Evolutionary conservation across 2,797 vertebrate genomes (phyloP), one percentile per base, ranked within the genome.

Genomic region (Ceryle rudis): DNA sequence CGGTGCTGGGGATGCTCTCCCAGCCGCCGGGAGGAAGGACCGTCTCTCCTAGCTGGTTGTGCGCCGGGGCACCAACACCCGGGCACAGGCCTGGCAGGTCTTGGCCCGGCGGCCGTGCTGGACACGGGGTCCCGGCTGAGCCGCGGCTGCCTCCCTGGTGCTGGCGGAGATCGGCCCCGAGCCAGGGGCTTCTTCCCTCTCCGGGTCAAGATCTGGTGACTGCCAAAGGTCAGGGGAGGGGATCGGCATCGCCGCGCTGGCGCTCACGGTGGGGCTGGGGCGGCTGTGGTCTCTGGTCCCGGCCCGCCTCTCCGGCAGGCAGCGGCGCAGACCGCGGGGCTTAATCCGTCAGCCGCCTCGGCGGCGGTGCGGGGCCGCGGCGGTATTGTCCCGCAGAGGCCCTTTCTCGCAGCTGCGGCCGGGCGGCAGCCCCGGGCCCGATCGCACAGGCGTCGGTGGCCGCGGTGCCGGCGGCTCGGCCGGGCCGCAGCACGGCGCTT

Each of bases 401-500:
- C 67, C 35, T 61, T 57, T 6, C n/a, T 15, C 15, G 5, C 5
- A 28, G 51, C 3, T 21, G 22, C 31, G 21, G 47, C 22, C 29
- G 33, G 51, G 61, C 52, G 17, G 62, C 51, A 19, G 33, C 33
- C 19, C 28, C 41, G 46, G 54, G 69, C 47, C 46, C 77, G 88
- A 91, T 62, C 18, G 60, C 35, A 3, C 44, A 44, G 81, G 83
- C 74, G 44, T 89, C 26, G 42, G 3, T 20, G 90, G 93, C 71
- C 33, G 26, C 11, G 1, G 33, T 8, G 31, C 46, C 29, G 20
- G 25, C 11, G 44, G n/a, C 33, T 52, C 18, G 60, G 44, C 78
- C n/a, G 70, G 58, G 91, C 70, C 52, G 60, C 61, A 73, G 92
- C 83, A 71, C 70, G 28, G 89, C 87, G 95, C 96, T 95, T 62